These are phyloP conservation scores for Kryphioiulus occultus DNA, from an alignment of 2,888 invertebrate species.

Conservation along the genomic window DNA sequence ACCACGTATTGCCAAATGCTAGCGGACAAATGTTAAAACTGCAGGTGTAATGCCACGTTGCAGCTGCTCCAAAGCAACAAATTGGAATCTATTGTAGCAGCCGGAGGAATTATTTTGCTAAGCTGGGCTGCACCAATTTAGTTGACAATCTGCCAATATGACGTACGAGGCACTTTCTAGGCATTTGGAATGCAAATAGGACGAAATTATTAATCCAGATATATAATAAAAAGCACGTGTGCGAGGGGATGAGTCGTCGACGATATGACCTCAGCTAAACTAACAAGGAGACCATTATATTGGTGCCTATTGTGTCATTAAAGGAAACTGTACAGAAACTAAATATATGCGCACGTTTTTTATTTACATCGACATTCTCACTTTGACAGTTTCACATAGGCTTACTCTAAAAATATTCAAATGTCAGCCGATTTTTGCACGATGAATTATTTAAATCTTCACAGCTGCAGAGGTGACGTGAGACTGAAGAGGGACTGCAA, in stretches of 20 bases:
- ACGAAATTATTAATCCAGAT: neutral
- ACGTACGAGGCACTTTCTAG: neutral
- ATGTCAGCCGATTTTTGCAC: neutral
- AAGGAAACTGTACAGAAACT: neutral
- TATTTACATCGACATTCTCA: neutral
- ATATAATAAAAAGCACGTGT: neutral
- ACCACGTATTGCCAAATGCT: neutral
- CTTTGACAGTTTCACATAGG: neutral
- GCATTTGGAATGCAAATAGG: neutral
- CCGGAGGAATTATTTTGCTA: neutral
- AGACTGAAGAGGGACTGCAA: neutral
- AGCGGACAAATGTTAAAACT: neutral
- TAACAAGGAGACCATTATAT: neutral
- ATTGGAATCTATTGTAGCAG: neutral
- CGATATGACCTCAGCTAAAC: neutral
- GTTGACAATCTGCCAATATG: conserved; percentile 22
- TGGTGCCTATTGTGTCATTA: neutral
- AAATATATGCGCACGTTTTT: neutral
- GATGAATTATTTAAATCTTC: neutral
- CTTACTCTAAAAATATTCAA: neutral
- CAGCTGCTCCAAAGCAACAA: conserved; percentile 27
- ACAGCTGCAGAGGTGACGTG: neutral
- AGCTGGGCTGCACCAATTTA: neutral
- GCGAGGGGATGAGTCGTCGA: neutral
- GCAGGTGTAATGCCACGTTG: conserved; percentile 1